A percentile compares a stretch with the other conserved stretches of the same genome.
These are phyloP conservation scores for Dichetophora obliterata DNA, from an alignment of 2,888 invertebrate species.

Conservation along the genomic window DNA sequence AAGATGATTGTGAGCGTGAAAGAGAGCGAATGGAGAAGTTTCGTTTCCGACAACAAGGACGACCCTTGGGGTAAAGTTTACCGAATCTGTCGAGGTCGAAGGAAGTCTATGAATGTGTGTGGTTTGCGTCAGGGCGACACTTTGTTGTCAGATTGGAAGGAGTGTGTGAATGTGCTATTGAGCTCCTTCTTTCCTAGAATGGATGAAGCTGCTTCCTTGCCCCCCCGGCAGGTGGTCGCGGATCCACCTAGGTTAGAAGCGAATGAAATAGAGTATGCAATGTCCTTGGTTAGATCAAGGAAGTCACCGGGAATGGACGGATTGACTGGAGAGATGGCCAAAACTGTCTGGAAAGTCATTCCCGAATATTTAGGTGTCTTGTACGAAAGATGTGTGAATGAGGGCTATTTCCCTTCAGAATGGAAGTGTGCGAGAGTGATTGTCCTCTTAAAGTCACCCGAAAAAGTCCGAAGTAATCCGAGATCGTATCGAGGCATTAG, in stretches of 20 bases:
- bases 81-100: conserved; percentile 1
- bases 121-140: background rate
- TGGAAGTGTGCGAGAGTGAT: no score
- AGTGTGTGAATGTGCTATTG: conserved; percentile 7
- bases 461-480: conserved; percentile 45
- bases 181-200: conserved; percentile 8
- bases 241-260: background rate
- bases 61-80: conserved; percentile 26
- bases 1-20: background rate
- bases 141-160: conserved; percentile 3
- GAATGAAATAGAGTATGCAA: background rate
- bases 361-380: conserved; percentile 33
- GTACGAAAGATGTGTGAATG: conserved; percentile 20
- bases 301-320: conserved; percentile 36
- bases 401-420: conserved; percentile 39
- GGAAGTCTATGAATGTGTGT: background rate
- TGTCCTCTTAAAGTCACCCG: conserved; percentile 22
- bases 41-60: background rate
- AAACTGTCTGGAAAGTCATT: conserved; percentile 30
- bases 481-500: conserved; percentile 44
- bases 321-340: conserved; percentile 38
- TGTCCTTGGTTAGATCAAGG: background rate
- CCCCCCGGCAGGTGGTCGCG: background rate
- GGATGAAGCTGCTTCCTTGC: background rate
- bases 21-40: conserved; percentile 1